Percentiles rank a stretch among this genome's conserved stretches.
Evolutionary conservation across 2,797 vertebrate genomes (phyloP).

Genomic region (Enoplosus armatus): DNA sequence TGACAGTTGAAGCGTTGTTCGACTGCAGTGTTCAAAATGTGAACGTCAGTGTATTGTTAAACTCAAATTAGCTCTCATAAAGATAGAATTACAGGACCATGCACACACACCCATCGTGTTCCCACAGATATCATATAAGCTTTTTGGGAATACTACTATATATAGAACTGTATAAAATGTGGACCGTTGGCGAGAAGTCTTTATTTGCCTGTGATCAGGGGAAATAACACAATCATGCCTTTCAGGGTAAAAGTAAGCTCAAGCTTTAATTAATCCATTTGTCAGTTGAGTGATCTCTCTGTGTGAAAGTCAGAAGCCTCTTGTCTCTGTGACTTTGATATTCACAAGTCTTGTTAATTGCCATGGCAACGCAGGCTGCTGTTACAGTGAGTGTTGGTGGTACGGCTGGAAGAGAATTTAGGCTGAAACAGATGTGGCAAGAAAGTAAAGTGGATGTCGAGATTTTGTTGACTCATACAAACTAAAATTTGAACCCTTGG

Average conservation of each 20-base stretch:
- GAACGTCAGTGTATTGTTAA: neutral
- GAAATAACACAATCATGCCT: conserved; percentile 55
- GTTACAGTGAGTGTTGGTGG: conserved; percentile 26
- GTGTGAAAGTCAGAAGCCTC: conserved; percentile 73
- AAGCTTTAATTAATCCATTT: conserved; percentile 76
- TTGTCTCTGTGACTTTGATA: conserved; percentile 71
- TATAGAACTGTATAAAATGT: conserved; percentile 15
- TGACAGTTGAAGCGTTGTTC: too few relatives aligned
- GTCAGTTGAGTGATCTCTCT: conserved; percentile 70
- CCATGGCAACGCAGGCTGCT: conserved; percentile 50
- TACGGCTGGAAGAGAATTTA: conserved; percentile 15
- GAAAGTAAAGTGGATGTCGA: conserved; percentile 8
- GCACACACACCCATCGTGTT: neutral
- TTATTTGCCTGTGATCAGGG: conserved; percentile 60
- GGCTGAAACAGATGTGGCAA: conserved; percentile 30
- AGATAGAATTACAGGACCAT: neutral
- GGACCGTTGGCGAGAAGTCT: conserved; percentile 23
- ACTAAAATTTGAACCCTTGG: neutral
- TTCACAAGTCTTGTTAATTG: conserved; percentile 71
- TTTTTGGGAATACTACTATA: conserved; percentile 34
- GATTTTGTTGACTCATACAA: conserved; percentile 6
- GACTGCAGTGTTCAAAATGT: too few relatives aligned
- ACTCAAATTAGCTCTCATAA: conserved; percentile 8
- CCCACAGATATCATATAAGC: conserved; percentile 21
- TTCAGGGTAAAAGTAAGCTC: conserved; percentile 58